Conservation (phyloP, 2,888 invertebrate species). For the Macrosoma leucophasiata region DNA sequence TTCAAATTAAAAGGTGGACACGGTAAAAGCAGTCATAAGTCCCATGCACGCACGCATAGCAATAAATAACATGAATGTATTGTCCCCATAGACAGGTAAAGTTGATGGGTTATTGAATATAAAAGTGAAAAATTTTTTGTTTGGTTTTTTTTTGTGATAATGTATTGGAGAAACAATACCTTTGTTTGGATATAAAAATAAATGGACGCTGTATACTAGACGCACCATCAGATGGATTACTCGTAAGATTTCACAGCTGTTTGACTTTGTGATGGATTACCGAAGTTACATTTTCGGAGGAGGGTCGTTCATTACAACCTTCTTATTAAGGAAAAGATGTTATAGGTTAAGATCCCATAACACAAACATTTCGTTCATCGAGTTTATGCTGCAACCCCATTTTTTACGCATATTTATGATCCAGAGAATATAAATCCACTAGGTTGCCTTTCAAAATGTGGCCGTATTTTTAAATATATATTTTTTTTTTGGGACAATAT, state of each 20-base stretch:
- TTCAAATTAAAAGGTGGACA: slow-evolving; percentile 62
- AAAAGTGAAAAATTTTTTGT: slow-evolving; percentile 30
- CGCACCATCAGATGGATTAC: slow-evolving; percentile 34
- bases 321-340: slow-evolving; percentile 21
- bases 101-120: slow-evolving; percentile 44
- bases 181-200: too few relatives aligned
- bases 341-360: too few relatives aligned
- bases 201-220: too few relatives aligned
- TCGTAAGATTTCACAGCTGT: slow-evolving; percentile 43
- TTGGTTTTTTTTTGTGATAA: too few relatives aligned
- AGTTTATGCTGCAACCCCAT: too few relatives aligned
- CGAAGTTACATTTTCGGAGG: slow-evolving; percentile 26
- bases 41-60: slow-evolving; percentile 50
- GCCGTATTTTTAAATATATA: too few relatives aligned
- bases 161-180: too few relatives aligned
- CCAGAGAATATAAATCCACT: too few relatives aligned
- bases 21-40: slow-evolving; percentile 57
- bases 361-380: too few relatives aligned
- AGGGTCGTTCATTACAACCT: slow-evolving; percentile 31
- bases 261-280: slow-evolving; percentile 47
- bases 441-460: too few relatives aligned
- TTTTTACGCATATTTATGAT: too few relatives aligned
- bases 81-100: slow-evolving; percentile 34
- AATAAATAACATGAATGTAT: slow-evolving; percentile 50
- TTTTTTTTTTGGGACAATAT: too few relatives aligned